These are phyloP conservation scores for Hyles vespertilio DNA, from an alignment of 1,140 invertebrate species.

Conservation along the genomic window DNA sequence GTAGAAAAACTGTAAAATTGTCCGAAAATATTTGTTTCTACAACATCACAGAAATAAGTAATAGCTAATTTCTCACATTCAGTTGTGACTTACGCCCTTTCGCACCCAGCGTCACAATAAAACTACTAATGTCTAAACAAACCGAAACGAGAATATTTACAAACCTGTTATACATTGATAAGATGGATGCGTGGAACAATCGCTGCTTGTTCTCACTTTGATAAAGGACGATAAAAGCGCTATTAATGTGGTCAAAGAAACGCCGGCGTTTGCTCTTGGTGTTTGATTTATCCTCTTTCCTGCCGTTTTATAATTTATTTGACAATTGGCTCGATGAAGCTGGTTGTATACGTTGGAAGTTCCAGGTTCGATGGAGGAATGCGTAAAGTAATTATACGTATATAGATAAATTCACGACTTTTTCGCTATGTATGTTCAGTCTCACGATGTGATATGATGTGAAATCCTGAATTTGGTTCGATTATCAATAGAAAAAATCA, in stretches of 20 bases:
- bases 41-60: not conserved
- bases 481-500: too few relatives aligned
- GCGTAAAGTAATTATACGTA: too few relatives aligned
- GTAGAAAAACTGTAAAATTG: too few relatives aligned
- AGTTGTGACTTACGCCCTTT: too few relatives aligned
- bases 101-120: conserved; percentile 1
- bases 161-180: conserved; percentile 32
- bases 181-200: conserved; percentile 35
- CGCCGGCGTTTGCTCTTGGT: conserved; percentile 43
- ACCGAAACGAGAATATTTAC: conserved; percentile 39
- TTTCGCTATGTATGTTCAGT: too few relatives aligned
- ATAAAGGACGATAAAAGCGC: conserved; percentile 39
- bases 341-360: too few relatives aligned
- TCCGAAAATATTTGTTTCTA: too few relatives aligned
- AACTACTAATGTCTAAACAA: conserved; percentile 46
- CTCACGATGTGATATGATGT: too few relatives aligned
- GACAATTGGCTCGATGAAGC: too few relatives aligned
- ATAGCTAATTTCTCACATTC: not conserved
- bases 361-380: too few relatives aligned
- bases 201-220: conserved; percentile 39
- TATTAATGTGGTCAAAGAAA: conserved; percentile 57
- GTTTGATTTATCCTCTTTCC: conserved; percentile 40
- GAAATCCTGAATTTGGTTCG: too few relatives aligned
- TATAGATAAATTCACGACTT: too few relatives aligned
- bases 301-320: conserved; percentile 14